phyloP scores from a whole-genome alignment of 2,888 invertebrate species.

The Ormia ochracea region DNA sequence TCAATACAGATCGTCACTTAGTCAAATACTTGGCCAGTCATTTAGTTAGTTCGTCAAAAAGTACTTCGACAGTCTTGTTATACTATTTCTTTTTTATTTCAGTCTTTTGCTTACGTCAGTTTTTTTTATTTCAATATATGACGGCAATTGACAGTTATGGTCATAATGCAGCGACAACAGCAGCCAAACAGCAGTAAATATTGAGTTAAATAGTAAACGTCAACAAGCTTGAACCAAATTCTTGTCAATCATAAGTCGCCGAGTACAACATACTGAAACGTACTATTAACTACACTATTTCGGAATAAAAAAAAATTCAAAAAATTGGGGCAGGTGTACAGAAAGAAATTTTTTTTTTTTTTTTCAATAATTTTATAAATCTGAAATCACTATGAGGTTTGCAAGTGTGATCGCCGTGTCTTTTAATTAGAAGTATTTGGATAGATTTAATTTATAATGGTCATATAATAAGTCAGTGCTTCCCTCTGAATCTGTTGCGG shows the following conservation, averaged over 20 bases:
- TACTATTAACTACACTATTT: slow-evolving; percentile 39
- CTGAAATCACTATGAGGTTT: too few species aligned
- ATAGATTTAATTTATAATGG: too few species aligned
- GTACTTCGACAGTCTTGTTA: slow-evolving; percentile 4
- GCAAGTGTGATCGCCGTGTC: too few species aligned
- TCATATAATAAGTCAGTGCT: too few species aligned
- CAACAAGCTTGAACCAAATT: slow-evolving; percentile 72
- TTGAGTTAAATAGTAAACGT: slow-evolving; percentile 60
- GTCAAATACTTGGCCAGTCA: slow-evolving; percentile 22
- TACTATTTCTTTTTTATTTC: neutral
- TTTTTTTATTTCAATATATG: slow-evolving; percentile 25
- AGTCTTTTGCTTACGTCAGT: neutral
- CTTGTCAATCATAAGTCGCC: slow-evolving; percentile 64
- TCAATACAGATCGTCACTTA: slow-evolving; percentile 8
- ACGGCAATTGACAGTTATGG: slow-evolving; percentile 51
- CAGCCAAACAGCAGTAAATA: slow-evolving; percentile 40
- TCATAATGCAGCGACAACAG: slow-evolving; percentile 48
- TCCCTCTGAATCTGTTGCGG: too few species aligned
- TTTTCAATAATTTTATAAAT: too few species aligned
- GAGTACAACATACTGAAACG: slow-evolving; percentile 8
- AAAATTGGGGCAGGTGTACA: neutral
- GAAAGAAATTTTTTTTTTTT: neutral
- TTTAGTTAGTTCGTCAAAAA: slow-evolving; percentile 43
- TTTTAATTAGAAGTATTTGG: too few species aligned
- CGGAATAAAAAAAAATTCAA: neutral